phyloP scores from a whole-genome alignment of 2,797 vertebrate genomes.

The Karalla daura region DNA sequence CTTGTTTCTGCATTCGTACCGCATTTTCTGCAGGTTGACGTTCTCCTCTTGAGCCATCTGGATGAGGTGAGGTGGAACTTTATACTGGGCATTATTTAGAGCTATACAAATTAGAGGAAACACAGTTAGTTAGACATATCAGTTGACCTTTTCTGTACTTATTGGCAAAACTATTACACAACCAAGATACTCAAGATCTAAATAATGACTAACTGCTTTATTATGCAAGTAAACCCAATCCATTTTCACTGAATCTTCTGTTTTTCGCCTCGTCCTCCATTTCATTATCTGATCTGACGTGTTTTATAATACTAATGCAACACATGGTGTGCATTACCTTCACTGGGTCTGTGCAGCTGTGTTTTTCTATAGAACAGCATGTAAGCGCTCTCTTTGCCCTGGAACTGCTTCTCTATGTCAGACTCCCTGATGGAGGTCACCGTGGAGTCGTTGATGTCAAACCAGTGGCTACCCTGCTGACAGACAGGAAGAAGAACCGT shows the following conservation, averaged over 20 bases:
- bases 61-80: slow-evolving; percentile 88
- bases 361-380: slow-evolving; percentile 97
- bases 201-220: not conserved
- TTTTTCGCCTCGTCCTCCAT: not conserved
- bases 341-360: slow-evolving; percentile 86
- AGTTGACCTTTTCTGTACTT: not conserved
- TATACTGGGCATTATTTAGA: slow-evolving; percentile 86
- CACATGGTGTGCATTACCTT: slow-evolving; percentile 81
- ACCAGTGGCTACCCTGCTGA: slow-evolving; percentile 88
- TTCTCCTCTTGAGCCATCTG: slow-evolving; percentile 90
- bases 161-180: not conserved
- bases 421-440: slow-evolving; percentile 90
- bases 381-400: slow-evolving; percentile 98
- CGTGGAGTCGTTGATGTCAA: slow-evolving; percentile 94
- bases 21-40: slow-evolving; percentile 83
- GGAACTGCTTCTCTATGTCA: slow-evolving; percentile 95
- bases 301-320: slow-evolving; percentile 14
- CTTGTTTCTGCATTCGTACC: slow-evolving; percentile 82
- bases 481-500: slow-evolving; percentile 40
- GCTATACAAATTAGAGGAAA: slow-evolving; percentile 76
- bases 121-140: not conserved
- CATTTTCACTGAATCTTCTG: not conserved
- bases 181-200: not conserved
- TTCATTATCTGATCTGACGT: not conserved
- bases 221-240: too few species aligned